Evolutionary conservation across 2,113 vertebrate species (phyloP), one percentile per base, ranked within the genome.

Genomic region (Tringa solitaria): DNA sequence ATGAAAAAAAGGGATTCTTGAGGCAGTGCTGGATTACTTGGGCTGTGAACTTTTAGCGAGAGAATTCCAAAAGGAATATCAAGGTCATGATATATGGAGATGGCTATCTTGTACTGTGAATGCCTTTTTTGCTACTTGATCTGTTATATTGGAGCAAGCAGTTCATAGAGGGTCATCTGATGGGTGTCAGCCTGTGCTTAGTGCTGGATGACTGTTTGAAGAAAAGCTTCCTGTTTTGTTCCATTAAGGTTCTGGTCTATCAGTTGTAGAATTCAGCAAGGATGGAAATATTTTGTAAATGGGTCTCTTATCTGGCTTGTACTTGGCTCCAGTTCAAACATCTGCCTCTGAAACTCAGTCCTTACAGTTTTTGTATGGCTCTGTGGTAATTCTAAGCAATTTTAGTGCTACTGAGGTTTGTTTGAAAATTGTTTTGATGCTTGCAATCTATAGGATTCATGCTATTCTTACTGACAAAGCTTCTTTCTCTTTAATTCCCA

Each of bases 191-290:
- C 64, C 84, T 53, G 64, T 93, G 87, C 84, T 92, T 22, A 48
- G 81, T 69, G 27, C 87, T 53, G 45, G 53, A 45, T 87, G 57
- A 39, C 64, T 90, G 37, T 19, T 41, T 54, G 91, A 95, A 91
- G 57, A 87, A 94, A 93, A 94, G 76, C 89, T 93, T 93, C 79
- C 91, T 95, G 84, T 93, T 94, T 95, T 93, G 59, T 89, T 94
- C 77, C 43, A 70, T 43, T 92, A 78, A 74, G 59, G 43, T 95
- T 74, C 86, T 94, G 2, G 1, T 90, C 46, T 93, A 27, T 87
- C 51, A 57, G 74, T 65, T 90, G 76, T 46, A 89, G 73, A 84
- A 94, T 90, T 94, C 65, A 14, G 35, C 77, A 83, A 87, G 76
- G 51, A 70, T 91, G 48, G 70, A 84, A 95, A 85, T 81, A 19